Evolutionary conservation across 1,140 invertebrate genomes (phyloP).

Genomic region (Pomacea maculata): DNA sequence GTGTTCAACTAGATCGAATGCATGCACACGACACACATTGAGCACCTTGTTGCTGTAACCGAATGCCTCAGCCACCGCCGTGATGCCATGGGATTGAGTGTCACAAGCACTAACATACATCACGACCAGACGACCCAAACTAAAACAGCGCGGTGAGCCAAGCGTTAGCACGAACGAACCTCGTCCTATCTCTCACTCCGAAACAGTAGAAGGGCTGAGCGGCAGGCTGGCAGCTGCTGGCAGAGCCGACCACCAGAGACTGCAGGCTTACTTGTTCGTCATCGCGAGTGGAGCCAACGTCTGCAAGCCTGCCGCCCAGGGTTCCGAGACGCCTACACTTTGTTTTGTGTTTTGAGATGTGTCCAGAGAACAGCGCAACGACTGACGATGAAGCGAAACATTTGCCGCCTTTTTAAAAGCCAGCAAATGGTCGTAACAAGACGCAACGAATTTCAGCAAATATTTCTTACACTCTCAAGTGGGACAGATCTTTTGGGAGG

Average conservation of each 20-base stretch:
- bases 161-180: not conserved
- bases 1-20: too few relatives aligned
- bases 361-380: too few relatives aligned
- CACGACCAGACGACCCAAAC: not conserved
- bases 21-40: constrained; percentile 2
- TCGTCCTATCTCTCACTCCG: constrained; percentile 4
- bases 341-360: too few relatives aligned
- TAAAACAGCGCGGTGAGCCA: not conserved
- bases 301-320: too few relatives aligned
- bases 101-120: not conserved
- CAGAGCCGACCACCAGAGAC: constrained; percentile 14
- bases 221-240: not conserved
- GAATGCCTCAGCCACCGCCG: not conserved
- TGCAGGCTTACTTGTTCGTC: constrained; percentile 18
- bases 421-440: too few relatives aligned
- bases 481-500: too few relatives aligned
- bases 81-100: not conserved
- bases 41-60: not conserved
- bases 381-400: too few relatives aligned
- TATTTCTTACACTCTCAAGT: too few relatives aligned
- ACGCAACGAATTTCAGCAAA: too few relatives aligned
- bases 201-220: not conserved
- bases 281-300: constrained; percentile 10
- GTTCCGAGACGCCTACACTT: too few relatives aligned
- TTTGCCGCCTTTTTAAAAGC: too few relatives aligned